Evolutionary conservation across 2,113 vertebrate species (phyloP).

Genomic region (Varanus salvator): DNA sequence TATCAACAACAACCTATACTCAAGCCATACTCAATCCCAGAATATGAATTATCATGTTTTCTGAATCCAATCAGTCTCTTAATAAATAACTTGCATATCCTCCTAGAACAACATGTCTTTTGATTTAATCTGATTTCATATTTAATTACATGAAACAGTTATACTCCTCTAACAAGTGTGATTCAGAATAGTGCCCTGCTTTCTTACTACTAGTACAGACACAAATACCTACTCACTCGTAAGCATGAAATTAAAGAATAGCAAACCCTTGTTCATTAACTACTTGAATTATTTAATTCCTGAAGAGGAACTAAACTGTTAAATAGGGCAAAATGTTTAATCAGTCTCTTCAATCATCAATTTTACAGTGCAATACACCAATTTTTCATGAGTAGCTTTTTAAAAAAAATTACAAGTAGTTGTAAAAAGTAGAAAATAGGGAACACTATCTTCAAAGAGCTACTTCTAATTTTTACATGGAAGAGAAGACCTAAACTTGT

Average conservation of each 20-base stretch:
- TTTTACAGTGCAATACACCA: too few relatives aligned
- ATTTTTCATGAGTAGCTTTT: too few relatives aligned
- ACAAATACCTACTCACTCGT: background rate
- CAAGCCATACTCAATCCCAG: too few relatives aligned
- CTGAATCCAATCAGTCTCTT: background rate
- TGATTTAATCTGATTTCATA: background rate
- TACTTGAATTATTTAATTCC: background rate
- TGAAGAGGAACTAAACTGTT: conserved; percentile 11
- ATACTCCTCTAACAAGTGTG: background rate
- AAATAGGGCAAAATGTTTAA: background rate
- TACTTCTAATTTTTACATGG: too few relatives aligned
- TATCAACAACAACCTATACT: too few relatives aligned
- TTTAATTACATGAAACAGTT: background rate
- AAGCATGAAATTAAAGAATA: background rate
- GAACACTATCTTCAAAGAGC: too few relatives aligned
- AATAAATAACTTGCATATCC: background rate
- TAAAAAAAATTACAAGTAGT: too few relatives aligned
- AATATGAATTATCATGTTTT: too few relatives aligned
- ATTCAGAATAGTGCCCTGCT: background rate
- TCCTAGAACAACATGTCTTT: background rate
- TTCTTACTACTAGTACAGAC: background rate
- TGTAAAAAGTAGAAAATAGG: too few relatives aligned
- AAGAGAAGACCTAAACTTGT: too few relatives aligned
- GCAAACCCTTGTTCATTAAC: background rate
- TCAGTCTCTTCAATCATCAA: too few relatives aligned